These are phyloP conservation scores for Rhadina sibilatrix DNA, from an alignment of 2,113 vertebrate species.

Conservation along the genomic window DNA sequence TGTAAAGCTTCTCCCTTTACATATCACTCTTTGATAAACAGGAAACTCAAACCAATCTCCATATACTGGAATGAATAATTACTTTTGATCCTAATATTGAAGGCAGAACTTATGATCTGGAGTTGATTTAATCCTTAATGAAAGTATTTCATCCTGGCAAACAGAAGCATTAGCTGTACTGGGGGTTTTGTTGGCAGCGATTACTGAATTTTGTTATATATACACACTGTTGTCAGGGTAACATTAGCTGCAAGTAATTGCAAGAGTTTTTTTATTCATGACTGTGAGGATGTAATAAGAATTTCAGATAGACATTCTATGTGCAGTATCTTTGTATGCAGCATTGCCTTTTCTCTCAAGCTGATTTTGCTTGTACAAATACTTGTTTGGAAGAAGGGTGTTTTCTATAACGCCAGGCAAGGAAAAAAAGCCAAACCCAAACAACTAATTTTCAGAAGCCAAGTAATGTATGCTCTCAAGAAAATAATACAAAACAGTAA, in stretches of 20 bases:
- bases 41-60: not conserved
- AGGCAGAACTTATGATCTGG: not conserved
- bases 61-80: not conserved
- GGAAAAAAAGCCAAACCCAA: not conserved
- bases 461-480: not conserved
- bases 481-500: not conserved
- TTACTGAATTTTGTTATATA: conserved; percentile 35
- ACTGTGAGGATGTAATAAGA: not conserved
- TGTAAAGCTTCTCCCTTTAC: not conserved
- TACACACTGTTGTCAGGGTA: conserved; percentile 37
- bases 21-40: not conserved
- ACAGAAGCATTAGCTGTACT: not conserved
- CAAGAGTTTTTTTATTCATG: conserved; percentile 26
- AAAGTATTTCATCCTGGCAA: conserved; percentile 32
- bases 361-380: not conserved
- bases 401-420: not conserved
- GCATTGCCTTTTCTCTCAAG: not conserved
- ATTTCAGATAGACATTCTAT: not conserved
- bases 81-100: not conserved
- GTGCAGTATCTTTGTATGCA: not conserved
- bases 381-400: not conserved
- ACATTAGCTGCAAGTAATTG: conserved; percentile 21
- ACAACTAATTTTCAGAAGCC: not conserved
- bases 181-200: conserved; percentile 3
- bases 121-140: conserved; percentile 23